Conservation (phyloP, 2,797 vertebrate genomes). For the Tiaroga cobitis region DNA sequence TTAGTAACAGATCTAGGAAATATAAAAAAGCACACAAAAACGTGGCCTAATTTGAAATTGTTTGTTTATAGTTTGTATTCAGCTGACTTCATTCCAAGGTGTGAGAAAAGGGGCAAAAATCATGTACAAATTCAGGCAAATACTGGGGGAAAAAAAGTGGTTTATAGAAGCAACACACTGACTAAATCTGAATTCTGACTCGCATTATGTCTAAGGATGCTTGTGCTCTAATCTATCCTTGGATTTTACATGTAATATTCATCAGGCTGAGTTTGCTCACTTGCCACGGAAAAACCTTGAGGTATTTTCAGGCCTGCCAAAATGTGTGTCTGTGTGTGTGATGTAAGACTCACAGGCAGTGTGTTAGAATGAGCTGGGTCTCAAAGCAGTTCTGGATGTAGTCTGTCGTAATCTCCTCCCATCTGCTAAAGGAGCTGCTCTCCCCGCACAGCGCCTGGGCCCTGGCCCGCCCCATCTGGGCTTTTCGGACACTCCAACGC, state of each 20-base stretch:
- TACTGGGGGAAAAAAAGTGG: background rate
- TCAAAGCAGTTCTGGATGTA: conserved; percentile 59
- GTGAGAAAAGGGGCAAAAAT: background rate
- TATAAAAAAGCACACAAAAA: background rate
- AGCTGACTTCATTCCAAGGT: background rate
- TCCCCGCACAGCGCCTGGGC: conserved; percentile 69
- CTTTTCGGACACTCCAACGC: conserved; percentile 49
- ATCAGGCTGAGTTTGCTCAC: conserved; percentile 50
- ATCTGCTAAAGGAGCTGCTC: conserved; percentile 76
- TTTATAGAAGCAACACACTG: conserved; percentile 39
- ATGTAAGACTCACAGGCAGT: conserved; percentile 54
- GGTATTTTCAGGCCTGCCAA: conserved; percentile 58
- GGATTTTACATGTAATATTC: conserved; percentile 51
- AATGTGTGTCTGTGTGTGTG: conserved; percentile 45
- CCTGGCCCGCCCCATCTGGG: conserved; percentile 70
- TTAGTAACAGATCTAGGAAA: no score
- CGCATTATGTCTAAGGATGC: conserved; percentile 35
- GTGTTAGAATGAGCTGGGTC: conserved; percentile 47
- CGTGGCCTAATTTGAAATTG: background rate
- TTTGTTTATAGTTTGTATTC: background rate
- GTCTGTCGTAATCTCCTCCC: conserved; percentile 73
- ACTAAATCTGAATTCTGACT: conserved; percentile 32
- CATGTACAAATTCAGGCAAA: background rate
- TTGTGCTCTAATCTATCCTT: conserved; percentile 42
- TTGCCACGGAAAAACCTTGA: conserved; percentile 54